These are phyloP conservation scores for Oreohelix idahoensis DNA, from an alignment of 1,140 invertebrate species.

Conservation along the genomic window DNA sequence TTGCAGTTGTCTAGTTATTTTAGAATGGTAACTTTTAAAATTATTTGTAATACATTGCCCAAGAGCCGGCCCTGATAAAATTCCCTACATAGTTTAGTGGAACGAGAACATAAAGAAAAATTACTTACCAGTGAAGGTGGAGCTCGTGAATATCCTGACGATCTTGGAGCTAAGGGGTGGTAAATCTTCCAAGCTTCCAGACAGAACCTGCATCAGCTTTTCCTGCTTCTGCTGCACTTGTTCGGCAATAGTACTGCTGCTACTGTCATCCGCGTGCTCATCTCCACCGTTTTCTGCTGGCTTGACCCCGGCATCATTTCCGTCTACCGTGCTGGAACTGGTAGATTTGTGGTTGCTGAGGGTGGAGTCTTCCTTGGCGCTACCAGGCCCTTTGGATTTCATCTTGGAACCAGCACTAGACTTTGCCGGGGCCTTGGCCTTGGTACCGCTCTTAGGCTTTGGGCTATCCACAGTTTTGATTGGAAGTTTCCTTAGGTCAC, in stretches of 20 bases:
- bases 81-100: too few relatives aligned
- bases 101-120: background rate
- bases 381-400: constrained; percentile 12
- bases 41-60: too few relatives aligned
- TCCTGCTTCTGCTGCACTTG: constrained; percentile 25
- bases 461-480: constrained; percentile 9
- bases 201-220: constrained; percentile 78
- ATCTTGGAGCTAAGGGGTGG: constrained; percentile 98
- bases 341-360: constrained; percentile 30
- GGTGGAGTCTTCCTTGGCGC: constrained; percentile 37
- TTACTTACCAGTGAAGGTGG: constrained; percentile 93
- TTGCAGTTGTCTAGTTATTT: too few relatives aligned
- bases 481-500: background rate
- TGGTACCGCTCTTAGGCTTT: background rate
- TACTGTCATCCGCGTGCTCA: constrained; percentile 36
- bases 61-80: too few relatives aligned
- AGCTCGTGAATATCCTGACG: constrained; percentile 98
- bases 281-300: constrained; percentile 4
- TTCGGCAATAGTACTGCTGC: background rate
- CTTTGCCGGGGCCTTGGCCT: constrained; percentile 11
- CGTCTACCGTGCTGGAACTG: constrained; percentile 21
- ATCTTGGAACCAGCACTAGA: constrained; percentile 3
- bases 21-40: too few relatives aligned
- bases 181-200: constrained; percentile 88
- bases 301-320: background rate